phyloP scores from a whole-genome alignment of 2,888 invertebrate species.

The Tetramorium bicarinatum region DNA sequence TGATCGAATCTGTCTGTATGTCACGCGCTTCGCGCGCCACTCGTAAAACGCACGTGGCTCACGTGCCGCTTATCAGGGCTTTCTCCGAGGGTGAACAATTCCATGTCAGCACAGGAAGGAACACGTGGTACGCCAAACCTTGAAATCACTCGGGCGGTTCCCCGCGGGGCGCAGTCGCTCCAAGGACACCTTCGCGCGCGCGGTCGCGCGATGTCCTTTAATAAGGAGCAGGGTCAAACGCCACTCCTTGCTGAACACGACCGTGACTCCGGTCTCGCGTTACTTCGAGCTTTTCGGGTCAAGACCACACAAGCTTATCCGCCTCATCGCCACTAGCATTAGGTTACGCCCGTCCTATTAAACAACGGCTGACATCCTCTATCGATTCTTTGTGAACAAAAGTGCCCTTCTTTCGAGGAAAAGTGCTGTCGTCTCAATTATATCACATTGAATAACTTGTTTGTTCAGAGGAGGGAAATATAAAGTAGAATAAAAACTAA shows the following conservation, averaged over 20 bases:
- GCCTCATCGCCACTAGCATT: background rate
- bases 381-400: constrained; percentile 23
- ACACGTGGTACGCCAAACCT: constrained; percentile 41
- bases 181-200: constrained; percentile 52
- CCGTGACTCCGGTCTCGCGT: constrained; percentile 59
- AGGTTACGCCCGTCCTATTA: constrained; percentile 8
- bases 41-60: constrained; percentile 27
- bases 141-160: constrained; percentile 34
- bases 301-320: constrained; percentile 60
- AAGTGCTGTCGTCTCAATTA: background rate
- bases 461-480: background rate
- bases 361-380: constrained; percentile 12
- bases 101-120: constrained; percentile 12
- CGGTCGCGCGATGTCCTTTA: constrained; percentile 52
- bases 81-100: background rate
- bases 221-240: constrained; percentile 65
- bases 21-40: background rate
- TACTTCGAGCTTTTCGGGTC: constrained; percentile 65
- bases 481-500: background rate
- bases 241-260: constrained; percentile 62
- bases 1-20: background rate
- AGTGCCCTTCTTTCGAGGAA: background rate
- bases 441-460: constrained; percentile 14
- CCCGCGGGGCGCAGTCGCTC: constrained; percentile 46
- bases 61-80: constrained; percentile 15